Percentiles rank a stretch among this genome's conserved stretches.
phyloP scores from a whole-genome alignment of 2,113 vertebrate species.

The Podarcis cretensis region DNA sequence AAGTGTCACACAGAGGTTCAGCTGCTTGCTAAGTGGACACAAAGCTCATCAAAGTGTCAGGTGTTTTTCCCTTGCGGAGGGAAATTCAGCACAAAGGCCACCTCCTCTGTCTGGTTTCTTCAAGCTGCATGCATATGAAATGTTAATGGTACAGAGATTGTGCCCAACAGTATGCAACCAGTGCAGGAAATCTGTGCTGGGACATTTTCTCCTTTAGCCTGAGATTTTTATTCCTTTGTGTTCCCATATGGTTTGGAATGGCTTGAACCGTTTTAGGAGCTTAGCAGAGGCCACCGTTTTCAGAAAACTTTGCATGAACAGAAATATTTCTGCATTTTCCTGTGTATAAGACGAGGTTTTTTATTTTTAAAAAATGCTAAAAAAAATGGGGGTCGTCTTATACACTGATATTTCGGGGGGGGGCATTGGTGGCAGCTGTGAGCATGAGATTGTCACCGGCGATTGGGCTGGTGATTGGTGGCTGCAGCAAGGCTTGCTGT shows the following conservation, averaged over 20 bases:
- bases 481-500: too few relatives aligned
- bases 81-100: not conserved
- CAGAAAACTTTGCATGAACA: not conserved
- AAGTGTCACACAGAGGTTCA: not conserved
- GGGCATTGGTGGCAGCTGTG: too few relatives aligned
- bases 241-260: not conserved
- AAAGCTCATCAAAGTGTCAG: not conserved
- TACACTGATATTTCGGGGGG: too few relatives aligned
- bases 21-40: not conserved
- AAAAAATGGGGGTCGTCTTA: too few relatives aligned
- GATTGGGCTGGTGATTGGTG: too few relatives aligned
- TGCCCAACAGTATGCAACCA: not conserved
- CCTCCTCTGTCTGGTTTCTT: accelerated
- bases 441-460: too few relatives aligned
- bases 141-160: not conserved
- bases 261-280: not conserved
- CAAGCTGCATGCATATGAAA: not conserved
- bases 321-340: too few relatives aligned
- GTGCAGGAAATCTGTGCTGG: not conserved
- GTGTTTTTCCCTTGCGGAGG: not conserved
- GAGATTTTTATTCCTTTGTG: not conserved
- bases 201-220: too few relatives aligned
- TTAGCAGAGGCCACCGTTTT: not conserved
- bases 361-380: too few relatives aligned
- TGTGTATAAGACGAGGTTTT: too few relatives aligned